Base-by-base conservation (phyloP, 92 coral and sea anemone genomes). In the Epizoanthus stellaris region DNA sequence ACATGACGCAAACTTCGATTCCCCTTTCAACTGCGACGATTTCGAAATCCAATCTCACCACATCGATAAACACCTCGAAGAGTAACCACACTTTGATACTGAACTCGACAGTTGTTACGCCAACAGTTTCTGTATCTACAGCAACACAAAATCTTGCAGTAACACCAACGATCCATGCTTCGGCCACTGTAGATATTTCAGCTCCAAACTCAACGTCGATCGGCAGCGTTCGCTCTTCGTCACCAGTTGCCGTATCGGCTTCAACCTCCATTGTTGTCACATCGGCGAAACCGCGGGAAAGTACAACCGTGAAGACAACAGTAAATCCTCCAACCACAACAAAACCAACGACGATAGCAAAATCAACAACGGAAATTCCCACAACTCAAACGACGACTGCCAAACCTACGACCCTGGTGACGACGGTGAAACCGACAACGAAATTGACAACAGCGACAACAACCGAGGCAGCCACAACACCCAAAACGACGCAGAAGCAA, bases 1-100 rank as follows among this genome's bases (percentile, higher is more conserved):
- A 95, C 75, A 82, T 69, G 38, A 89, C 93, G 61, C 77, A 70
- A 42, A 83, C 75, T 67, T 68, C 80, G n/a, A 53, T 79, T 58
- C 84, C 69, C 70, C 60, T 6, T 15, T 38, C 75, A 58, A 77
- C 71, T 67, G 76, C 90, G 54, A 36, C 76, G 56, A 88, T 87
- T 74, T 82, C 89, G 6, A 83, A 82, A 34, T 36, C 80, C 9
- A 82, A 68, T 52, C 21, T 36, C 30, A 82, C 76, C 86, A 69
- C 67, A 73, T 68, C 77, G 76, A 82, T 64, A 68, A 82, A 82
- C 59, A 21, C 67, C 21, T 53, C 86, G 34, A 38, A 68, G 20
- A 40, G 60, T 21, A 72, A 49, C 59, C 34, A 38, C 63, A 83
- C 70, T 14, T 72, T 53, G 30, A 11, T 56, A 12, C 19, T 63